Evolutionary conservation across 2,888 invertebrate genomes (phyloP), one percentile per base, ranked within the genome.

Genomic region (Pachydiplax longipennis): DNA sequence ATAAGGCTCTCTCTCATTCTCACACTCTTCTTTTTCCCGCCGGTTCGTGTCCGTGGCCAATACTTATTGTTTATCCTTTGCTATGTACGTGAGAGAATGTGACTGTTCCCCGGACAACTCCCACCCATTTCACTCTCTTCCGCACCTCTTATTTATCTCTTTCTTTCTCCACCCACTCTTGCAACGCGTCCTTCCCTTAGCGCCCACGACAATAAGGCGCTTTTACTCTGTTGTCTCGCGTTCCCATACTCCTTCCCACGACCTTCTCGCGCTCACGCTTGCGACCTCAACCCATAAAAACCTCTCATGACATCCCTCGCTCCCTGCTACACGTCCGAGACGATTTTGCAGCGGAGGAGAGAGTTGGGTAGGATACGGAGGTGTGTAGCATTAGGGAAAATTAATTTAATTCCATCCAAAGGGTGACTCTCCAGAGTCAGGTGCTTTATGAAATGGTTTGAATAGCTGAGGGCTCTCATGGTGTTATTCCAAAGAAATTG

Each of bases 221-320:
- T 73, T 73, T 31, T 73, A 73, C 31, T 25, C 22, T 73, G 73
- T 73, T 73, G 73, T 73, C 73, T 73, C 73, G 31, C 73, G 31
- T 73, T 73, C 73, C 31, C 73, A 31, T 31, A 73, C 73, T 73
- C 73, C 73, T 73, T 73, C 73, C 73, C 73, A 73, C 73, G 73
- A 73, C 73, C 73, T 73, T 73, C 73, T 13, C 73, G 73, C 73
- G 31, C 73, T 73, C 73, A 73, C 73, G 73, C 73, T 15, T 10
- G 73, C 73, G 73, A 73, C 73, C 73, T 73, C 73, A 73, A 73
- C 73, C 73, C 73, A 73, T 73, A 73, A 73, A 73, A 73, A 73
- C 73, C 73, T 73, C 31, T 73, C 31, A 3, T 13, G 25, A 13
- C 25, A 3, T 25, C 25, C 73, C 73, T n/a, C 65, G n/a, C 65